These are phyloP conservation scores for Aegithalos caudatus DNA, from an alignment of 2,113 vertebrate genomes.

Conservation along the genomic window DNA sequence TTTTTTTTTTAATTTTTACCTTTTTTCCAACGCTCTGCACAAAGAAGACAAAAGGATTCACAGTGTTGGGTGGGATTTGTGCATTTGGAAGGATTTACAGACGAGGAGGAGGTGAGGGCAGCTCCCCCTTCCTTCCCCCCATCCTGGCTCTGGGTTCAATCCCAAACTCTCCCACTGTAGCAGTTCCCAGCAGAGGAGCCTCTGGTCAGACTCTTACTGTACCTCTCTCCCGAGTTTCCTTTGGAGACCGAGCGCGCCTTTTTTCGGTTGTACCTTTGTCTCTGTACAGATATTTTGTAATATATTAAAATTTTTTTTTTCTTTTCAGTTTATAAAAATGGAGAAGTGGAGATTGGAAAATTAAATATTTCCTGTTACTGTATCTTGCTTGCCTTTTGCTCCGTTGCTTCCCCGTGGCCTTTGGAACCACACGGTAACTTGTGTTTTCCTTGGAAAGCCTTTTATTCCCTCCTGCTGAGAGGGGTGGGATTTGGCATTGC, in stretches of 20 bases:
- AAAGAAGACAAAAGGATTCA: slow-evolving; percentile 16
- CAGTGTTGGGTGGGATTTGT: not conserved
- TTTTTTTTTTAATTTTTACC: too few species aligned
- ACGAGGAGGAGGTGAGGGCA: not conserved
- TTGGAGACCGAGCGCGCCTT: slow-evolving; percentile 71
- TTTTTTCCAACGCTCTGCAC: not conserved
- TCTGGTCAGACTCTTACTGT: slow-evolving; percentile 32
- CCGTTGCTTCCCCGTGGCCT: not conserved
- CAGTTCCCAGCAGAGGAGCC: slow-evolving; percentile 61
- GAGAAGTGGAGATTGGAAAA: slow-evolving; percentile 81
- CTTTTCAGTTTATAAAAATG: slow-evolving; percentile 88
- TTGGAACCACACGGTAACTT: not conserved
- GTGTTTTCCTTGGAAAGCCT: not conserved
- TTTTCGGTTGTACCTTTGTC: slow-evolving; percentile 76
- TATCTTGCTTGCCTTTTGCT: slow-evolving; percentile 51
- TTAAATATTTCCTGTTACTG: slow-evolving; percentile 79
- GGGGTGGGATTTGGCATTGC: not conserved
- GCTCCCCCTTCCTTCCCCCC: not conserved
- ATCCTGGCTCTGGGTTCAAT: not conserved
- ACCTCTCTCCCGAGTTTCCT: slow-evolving; percentile 67
- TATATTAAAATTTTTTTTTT: slow-evolving; percentile 76
- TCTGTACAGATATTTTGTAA: slow-evolving; percentile 95
- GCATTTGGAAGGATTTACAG: not conserved
- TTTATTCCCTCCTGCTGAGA: not conserved
- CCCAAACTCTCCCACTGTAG: not conserved